Percentiles rank a stretch among this genome's conserved stretches.
Conservation (phyloP, 2,113 vertebrate genomes). For the human region DNA sequence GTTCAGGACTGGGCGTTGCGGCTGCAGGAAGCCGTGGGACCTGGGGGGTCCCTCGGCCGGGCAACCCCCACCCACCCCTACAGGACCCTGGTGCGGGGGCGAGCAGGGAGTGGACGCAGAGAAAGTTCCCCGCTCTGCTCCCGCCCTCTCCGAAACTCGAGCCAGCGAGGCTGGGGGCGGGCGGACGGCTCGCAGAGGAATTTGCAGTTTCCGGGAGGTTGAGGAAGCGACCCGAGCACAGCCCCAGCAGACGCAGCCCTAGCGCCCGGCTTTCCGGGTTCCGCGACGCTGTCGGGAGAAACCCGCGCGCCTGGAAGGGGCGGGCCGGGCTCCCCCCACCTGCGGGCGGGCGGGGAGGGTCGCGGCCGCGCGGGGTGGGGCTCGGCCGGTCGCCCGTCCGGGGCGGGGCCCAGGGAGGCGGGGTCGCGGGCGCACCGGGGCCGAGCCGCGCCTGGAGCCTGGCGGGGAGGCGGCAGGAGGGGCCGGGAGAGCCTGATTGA, state of each 20-base stretch:
- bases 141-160: not conserved
- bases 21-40: not conserved
- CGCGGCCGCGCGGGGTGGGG: not conserved
- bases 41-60: not conserved
- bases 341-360: not conserved
- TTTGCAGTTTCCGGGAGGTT: constrained; percentile 25
- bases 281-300: rapidly evolving
- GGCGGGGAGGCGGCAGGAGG: not conserved
- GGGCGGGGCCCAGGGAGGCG: not conserved
- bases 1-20: not conserved
- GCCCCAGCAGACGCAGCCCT: not conserved
- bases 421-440: not conserved
- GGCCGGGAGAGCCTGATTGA: not conserved
- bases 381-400: too few species aligned
- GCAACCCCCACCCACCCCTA: not conserved
- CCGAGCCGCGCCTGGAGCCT: rapidly evolving
- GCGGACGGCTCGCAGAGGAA: not conserved
- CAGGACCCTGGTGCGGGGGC: not conserved
- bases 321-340: not conserved
- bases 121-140: not conserved
- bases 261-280: rapidly evolving
- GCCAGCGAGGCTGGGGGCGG: not conserved
- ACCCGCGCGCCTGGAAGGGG: rapidly evolving
- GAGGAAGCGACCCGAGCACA: not conserved
- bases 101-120: not conserved